Evolutionary conservation across 2,888 invertebrate genomes (phyloP), one percentile per base, ranked within the genome.

Genomic region (Acanthosepion lycidas): DNA sequence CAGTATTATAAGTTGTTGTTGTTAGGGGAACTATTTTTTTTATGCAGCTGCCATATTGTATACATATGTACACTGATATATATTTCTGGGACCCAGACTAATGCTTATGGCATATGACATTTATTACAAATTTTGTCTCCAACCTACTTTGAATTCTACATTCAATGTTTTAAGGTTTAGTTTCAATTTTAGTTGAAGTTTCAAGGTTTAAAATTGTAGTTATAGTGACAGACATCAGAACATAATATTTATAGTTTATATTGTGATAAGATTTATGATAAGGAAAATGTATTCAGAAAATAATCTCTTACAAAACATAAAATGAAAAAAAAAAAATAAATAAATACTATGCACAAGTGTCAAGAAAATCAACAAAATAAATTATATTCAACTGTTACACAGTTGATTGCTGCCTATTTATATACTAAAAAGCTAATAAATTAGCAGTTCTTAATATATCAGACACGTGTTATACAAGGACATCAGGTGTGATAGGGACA

Each of bases 171-270:
- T 78, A 33, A 78, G 78, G 78, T 33, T 33, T n/a, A 78, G 33
- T 78, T 78, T 78, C 78, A 78, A 78, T 78, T 78, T 78, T 78
- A 78, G 78, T 78, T 78, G 15, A 78, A 78, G n/a, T 78, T 78
- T 78, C n/a, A 78, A 33, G 78, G 78, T 78, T 33, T n/a, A 33
- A 78, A 78, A 78, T 23, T 15, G 12, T 15, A 78, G n/a, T 78
- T n/a, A 78, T 78, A 78, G 33, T 78, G 78, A 78, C n/a, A 78
- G 78, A 78, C n/a, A 33, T 78, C 78, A 78, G n/a, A 78, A 78
- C n/a, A 78, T n/a, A 12, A n/a, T 78, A n/a, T 12, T n/a, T 33
- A n/a, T 9, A 12, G n/a, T 59, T 78, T n/a, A 12, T 78, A 23
- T 6, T 20, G 12, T n/a, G n/a, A 15, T 9, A 59, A n/a, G n/a